Percentiles rank a stretch among this genome's conserved stretches.
Conservation (phyloP, 1,140 invertebrate species). For the Ylistrum balloti region DNA sequence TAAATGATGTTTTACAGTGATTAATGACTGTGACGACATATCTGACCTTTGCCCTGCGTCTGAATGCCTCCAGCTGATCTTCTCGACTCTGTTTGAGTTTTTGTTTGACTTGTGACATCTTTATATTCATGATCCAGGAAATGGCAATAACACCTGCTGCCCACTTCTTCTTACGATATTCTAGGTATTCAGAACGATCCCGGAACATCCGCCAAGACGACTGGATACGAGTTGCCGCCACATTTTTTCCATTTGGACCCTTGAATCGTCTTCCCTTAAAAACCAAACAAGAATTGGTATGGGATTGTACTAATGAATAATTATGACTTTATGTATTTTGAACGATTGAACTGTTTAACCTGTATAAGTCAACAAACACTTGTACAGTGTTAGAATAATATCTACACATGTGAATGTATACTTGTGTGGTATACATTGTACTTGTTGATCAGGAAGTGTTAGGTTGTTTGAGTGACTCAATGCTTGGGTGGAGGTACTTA, state of each 20-base stretch:
- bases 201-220: slow-evolving; percentile 77
- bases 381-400: too few species aligned
- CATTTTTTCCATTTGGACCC: slow-evolving; percentile 74
- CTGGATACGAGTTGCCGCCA: slow-evolving; percentile 81
- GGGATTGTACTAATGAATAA: not conserved
- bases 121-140: slow-evolving; percentile 82
- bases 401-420: too few species aligned
- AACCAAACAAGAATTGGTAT: not conserved
- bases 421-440: too few species aligned
- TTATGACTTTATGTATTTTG: slow-evolving; percentile 52
- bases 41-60: slow-evolving; percentile 75
- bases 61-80: slow-evolving; percentile 78
- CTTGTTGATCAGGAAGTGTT: too few species aligned
- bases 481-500: too few species aligned
- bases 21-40: not conserved
- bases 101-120: slow-evolving; percentile 78
- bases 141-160: slow-evolving; percentile 82
- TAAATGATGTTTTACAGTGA: too few species aligned
- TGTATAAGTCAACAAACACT: slow-evolving; percentile 54
- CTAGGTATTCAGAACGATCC: slow-evolving; percentile 79
- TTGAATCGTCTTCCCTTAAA: slow-evolving; percentile 76
- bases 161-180: slow-evolving; percentile 81
- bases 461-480: too few species aligned
- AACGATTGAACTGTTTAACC: slow-evolving; percentile 77
- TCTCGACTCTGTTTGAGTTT: slow-evolving; percentile 76